Evolutionary conservation across 1,140 invertebrate species (phyloP), one percentile per base, ranked within the genome.

Genomic region (Melitaea cinxia): DNA sequence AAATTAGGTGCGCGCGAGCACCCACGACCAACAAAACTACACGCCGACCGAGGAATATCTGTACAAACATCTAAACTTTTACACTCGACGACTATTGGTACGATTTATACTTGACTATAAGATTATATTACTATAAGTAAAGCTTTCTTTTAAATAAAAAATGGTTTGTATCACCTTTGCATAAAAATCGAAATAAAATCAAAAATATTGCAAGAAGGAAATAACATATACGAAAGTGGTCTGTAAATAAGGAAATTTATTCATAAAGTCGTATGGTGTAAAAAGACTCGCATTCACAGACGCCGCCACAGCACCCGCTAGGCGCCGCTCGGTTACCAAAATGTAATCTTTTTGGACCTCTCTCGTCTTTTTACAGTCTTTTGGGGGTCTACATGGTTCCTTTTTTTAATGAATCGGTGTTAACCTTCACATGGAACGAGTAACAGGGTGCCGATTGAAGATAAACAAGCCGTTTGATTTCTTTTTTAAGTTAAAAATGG

Each of bases 331-430:
- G 75, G 84, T 86, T 85, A 87, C 85, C 87, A 83, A 90, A 75
- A 82, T 78, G 77, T 85, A 85, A 79, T 82, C 84, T 84, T 88
- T 89, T 87, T 87, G 76, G 71, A 70, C 64, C 61, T 66, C 65
- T 62, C 54, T 85, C 58, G 70, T 85, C 84, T 79, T 90, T 87
- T 88, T 88, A 82, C 84, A 88, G 82, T 88, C 85, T 90, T 90
- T 88, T 90, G 84, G 88, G 84, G 88, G 88, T 90, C 85, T 77
- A 82, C 75, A 80, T 73, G 75, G 74, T 73, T 85, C 72, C 65
- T 88, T 90, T 88, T 26, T 90, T 90, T 87, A 90, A 89, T 84
- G 82, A 88, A 87, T 88, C 88, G 78, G 88, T 90, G 88, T 89
- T 90, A 90, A 89, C 88, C 88, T 90, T 90, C 85, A 77, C 83